These are phyloP conservation scores for Phthorimaea operculella DNA, from an alignment of 1,140 invertebrate species.

Conservation along the genomic window DNA sequence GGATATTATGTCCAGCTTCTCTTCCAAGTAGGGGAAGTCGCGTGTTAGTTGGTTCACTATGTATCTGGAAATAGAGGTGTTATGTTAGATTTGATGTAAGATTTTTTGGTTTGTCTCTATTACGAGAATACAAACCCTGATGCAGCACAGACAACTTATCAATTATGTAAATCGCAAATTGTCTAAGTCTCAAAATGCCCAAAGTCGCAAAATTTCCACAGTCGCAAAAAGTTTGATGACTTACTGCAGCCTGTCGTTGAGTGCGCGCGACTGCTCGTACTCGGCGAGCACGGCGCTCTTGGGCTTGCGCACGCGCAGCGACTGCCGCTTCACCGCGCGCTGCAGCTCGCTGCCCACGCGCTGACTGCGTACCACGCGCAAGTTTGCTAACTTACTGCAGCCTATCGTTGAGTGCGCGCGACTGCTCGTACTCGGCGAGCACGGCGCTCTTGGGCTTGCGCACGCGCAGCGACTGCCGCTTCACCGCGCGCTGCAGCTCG, in stretches of 20 bases:
- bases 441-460: conserved; percentile 35
- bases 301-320: conserved; percentile 33
- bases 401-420: conserved; percentile 34
- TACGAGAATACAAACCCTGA: too few relatives aligned
- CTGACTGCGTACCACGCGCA: conserved; percentile 49
- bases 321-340: conserved; percentile 42
- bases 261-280: conserved; percentile 29
- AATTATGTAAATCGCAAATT: too few relatives aligned
- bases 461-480: conserved; percentile 36
- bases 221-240: too few relatives aligned
- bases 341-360: conserved; percentile 43
- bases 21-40: conserved; percentile 41
- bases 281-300: conserved; percentile 34
- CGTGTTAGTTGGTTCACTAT: conserved; percentile 26
- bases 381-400: conserved; percentile 17
- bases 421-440: conserved; percentile 37
- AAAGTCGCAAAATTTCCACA: too few relatives aligned
- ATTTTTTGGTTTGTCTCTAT: too few relatives aligned
- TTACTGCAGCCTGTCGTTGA: conserved; percentile 37
- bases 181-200: too few relatives aligned
- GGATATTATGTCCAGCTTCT: conserved; percentile 29
- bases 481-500: conserved; percentile 41
- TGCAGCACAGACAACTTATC: too few relatives aligned
- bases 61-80: conserved; percentile 8
- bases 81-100: too few relatives aligned